These are phyloP conservation scores for Pyrochroa serraticornis DNA, from an alignment of 2,888 invertebrate genomes.

Conservation along the genomic window DNA sequence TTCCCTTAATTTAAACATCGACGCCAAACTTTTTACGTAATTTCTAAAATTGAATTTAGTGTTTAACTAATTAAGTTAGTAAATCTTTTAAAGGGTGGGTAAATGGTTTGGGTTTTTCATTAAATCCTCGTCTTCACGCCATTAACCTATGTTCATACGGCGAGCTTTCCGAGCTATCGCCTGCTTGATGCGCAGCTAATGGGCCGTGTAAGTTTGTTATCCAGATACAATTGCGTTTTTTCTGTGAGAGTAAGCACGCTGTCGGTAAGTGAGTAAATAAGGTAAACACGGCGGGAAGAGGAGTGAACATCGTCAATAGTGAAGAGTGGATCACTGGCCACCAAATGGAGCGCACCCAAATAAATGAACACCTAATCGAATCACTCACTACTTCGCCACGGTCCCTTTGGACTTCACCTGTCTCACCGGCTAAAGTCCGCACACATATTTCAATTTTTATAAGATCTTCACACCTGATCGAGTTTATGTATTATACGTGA, in stretches of 20 bases:
- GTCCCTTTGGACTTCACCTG: constrained; percentile 23
- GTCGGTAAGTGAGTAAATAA: constrained; percentile 24
- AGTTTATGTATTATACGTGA: no score
- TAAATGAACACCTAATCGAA: constrained; percentile 57
- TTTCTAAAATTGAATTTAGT: no score
- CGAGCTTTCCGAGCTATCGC: constrained; percentile 19
- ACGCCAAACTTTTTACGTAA: no score
- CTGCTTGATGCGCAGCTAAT: constrained; percentile 11
- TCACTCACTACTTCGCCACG: constrained; percentile 39
- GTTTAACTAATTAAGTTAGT: no score
- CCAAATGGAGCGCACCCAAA: constrained; percentile 57
- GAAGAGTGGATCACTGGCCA: constrained; percentile 54
- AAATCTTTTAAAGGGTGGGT: no score
- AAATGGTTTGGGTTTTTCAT: no score
- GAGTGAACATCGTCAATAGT: constrained; percentile 28
- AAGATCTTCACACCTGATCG: neutral
- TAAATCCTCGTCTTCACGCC: neutral
- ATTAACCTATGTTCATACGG: constrained; percentile 3
- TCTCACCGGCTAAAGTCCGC: constrained; percentile 7
- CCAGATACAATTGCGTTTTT: constrained; percentile 33
- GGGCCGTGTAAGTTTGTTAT: constrained; percentile 26
- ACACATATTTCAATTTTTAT: constrained; percentile 16
- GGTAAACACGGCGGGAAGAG: constrained; percentile 23
- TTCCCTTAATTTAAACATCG: no score
- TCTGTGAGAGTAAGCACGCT: constrained; percentile 33